Evolutionary conservation across 2,797 vertebrate species (phyloP), one percentile per base, ranked within the genome.

Genomic region (Ptychadena robeensis): DNA sequence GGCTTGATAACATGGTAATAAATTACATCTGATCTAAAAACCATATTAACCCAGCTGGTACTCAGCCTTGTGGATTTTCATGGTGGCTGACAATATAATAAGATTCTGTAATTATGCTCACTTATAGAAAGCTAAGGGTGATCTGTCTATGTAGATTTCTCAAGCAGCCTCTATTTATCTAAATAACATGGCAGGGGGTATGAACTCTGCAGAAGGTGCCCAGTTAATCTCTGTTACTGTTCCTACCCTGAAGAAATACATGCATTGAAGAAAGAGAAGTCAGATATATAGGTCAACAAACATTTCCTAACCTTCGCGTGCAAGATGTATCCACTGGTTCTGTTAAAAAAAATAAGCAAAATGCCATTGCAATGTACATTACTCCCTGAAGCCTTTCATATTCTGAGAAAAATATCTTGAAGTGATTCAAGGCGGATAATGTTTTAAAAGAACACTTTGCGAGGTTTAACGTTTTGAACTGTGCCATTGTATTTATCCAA

Each of bases 261-360:
- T 88, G 88, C 89, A 90, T 86, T 90, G 90, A 90, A 89, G 88
- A 90, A 90, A 85, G 88, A 86, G 85, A 87, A 81, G 65, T 89
- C 90, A 86, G 88, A 90, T 89, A 90, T 90, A 87, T 86, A 89
- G 87, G 85, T 89, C 89, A 87, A 83, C 64, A 88, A 91, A 87
- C 88, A 91, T 89, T 92, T 88, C 86, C 86, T 73, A 89, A 90
- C 86, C 87, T 88, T 91, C 87, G 81, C 87, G 88, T 91, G 85
- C 80, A 87, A 91, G 80, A 87, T 88, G 86, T 88, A 85, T 83
- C 40, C 61, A 69, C 85, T 53, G 76, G 76, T 63, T 37, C 44
- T 70, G 70, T 32, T 53, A n/a, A 85, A 48, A 76, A 74, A 70
- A 61, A 37, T 25, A 74, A 32, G 32, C 38, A 40, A 85, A 80